A percentile compares a stretch with the other conserved stretches of the same genome.
Evolutionary conservation across 2,113 vertebrate species (phyloP).

Genomic region (Menura novaehollandiae): DNA sequence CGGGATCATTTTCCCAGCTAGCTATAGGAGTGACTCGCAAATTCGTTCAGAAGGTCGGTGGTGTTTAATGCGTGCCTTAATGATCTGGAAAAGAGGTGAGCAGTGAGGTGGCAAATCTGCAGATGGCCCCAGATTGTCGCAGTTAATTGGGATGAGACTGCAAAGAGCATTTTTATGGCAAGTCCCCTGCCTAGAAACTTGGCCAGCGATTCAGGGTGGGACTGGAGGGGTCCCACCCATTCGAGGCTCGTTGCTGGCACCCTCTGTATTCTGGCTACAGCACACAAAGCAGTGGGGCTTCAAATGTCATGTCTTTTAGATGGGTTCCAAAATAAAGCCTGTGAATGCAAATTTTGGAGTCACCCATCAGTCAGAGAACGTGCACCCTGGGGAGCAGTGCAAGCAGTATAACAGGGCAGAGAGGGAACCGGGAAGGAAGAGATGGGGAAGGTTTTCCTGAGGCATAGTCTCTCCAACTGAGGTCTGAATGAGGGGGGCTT

Average conservation of each 20-base stretch:
- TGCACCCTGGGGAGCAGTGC: not conserved
- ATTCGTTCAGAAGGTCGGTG: not conserved
- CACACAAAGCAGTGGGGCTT: not conserved
- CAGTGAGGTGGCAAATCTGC: constrained; percentile 32
- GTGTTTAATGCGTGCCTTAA: not conserved
- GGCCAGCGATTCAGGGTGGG: fast-evolving
- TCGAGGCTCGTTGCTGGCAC: fast-evolving
- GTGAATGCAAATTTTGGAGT: not conserved
- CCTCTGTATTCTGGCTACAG: not conserved
- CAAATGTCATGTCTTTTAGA: not conserved
- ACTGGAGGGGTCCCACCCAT: not conserved
- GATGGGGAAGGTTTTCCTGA: not conserved
- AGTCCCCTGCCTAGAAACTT: not conserved
- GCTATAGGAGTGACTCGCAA: not conserved
- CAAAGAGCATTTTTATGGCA: not conserved
- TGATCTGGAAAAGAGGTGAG: constrained; percentile 36
- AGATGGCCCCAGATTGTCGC: not conserved
- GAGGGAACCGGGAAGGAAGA: not conserved
- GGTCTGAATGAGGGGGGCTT: fast-evolving
- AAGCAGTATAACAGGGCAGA: not conserved
- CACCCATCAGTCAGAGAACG: fast-evolving
- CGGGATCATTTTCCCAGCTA: not conserved
- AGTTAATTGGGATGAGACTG: not conserved
- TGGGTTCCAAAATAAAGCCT: not conserved
- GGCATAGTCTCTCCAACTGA: not conserved